These are phyloP conservation scores for Microtus pennsylvanicus DNA, from an alignment of 2,113 vertebrate genomes.

Conservation along the genomic window DNA sequence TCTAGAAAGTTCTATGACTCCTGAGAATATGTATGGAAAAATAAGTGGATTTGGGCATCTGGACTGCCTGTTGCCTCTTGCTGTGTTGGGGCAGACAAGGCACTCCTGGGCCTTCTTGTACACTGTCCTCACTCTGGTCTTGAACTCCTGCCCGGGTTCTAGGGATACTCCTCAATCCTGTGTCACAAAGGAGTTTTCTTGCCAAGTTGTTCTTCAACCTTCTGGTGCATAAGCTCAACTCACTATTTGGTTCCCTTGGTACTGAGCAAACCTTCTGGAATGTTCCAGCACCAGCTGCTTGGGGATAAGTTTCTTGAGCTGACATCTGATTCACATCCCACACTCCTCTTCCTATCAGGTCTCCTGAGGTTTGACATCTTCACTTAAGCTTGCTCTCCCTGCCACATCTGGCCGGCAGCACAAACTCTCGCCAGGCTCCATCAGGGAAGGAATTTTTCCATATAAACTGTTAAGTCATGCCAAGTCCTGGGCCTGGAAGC, in stretches of 20 bases:
- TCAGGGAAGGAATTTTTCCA: neutral
- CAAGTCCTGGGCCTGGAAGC: neutral
- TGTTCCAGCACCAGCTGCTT: slow-evolving; percentile 27
- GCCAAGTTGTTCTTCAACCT: neutral
- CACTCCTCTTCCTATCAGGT: neutral
- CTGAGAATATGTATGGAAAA: neutral
- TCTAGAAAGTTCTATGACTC: neutral
- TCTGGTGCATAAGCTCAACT: slow-evolving; percentile 13
- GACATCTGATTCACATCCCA: neutral
- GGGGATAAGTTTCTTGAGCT: neutral
- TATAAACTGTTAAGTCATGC: neutral
- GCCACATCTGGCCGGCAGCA: neutral
- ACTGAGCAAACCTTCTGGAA: slow-evolving; percentile 51
- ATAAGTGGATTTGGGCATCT: neutral
- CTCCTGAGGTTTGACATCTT: neutral
- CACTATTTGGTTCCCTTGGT: neutral
- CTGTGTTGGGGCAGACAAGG: neutral
- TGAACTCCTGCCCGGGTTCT: slow-evolving; percentile 8
- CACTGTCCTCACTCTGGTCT: slow-evolving; percentile 14
- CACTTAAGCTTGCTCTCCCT: neutral
- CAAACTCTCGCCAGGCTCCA: neutral
- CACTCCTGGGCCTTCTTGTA: neutral
- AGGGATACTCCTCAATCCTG: slow-evolving; percentile 40
- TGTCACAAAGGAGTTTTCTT: slow-evolving; percentile 53
- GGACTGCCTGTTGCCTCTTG: rapidly evolving